Evolutionary conservation across 2,888 invertebrate species (phyloP).

Genomic region (Rhingia campestris): DNA sequence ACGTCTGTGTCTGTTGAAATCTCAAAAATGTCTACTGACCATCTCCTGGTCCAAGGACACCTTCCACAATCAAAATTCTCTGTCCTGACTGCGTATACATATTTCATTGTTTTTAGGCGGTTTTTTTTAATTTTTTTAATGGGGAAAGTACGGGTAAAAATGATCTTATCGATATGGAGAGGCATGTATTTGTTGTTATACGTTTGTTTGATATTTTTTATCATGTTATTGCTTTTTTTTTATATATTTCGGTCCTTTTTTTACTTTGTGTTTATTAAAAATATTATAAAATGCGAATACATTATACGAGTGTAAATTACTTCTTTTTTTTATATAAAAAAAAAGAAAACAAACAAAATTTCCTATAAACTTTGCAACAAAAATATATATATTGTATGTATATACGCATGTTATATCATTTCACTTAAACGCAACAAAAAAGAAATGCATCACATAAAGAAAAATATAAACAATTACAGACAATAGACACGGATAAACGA

Average conservation of each 20-base stretch:
- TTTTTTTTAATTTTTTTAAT: conserved; percentile 11
- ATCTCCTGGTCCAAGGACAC: neutral
- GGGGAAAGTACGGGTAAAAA: conserved; percentile 57
- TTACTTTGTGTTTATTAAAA: conserved; percentile 35
- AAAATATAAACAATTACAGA: conserved; percentile 12
- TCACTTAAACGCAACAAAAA: conserved; percentile 51
- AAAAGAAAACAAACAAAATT: conserved; percentile 43
- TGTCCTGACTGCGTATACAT: conserved; percentile 16
- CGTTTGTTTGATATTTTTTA: conserved; percentile 40
- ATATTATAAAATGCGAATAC: conserved; percentile 50
- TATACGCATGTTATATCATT: conserved; percentile 27
- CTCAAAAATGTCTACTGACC: too few species aligned
- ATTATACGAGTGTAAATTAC: conserved; percentile 13
- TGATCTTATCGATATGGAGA: conserved; percentile 62
- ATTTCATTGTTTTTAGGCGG: conserved; percentile 20
- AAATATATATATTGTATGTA: conserved; percentile 28
- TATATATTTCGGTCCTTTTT: conserved; percentile 53
- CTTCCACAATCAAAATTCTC: neutral
- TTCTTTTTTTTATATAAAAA: conserved; percentile 9
- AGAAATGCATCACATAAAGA: conserved; percentile 61
- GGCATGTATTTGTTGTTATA: conserved; percentile 55
- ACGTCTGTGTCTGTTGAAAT: too few species aligned
- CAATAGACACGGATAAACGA: conserved; percentile 17
- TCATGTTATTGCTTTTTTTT: conserved; percentile 61
- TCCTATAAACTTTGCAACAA: conserved; percentile 63